Evolutionary conservation across 2,113 vertebrate species (phyloP).

Genomic region (Eulemur rufifrons): DNA sequence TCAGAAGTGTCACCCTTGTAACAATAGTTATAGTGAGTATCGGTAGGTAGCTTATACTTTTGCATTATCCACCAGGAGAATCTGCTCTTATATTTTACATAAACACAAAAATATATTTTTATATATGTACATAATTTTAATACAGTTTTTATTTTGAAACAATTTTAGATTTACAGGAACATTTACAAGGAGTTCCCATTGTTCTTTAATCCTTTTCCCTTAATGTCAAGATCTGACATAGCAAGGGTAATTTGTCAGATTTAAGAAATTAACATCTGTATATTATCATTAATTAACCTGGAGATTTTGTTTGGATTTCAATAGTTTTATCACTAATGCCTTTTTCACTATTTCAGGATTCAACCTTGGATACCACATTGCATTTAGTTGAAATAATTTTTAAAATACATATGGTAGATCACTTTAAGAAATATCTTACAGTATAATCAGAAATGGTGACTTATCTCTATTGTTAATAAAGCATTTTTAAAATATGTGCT

Average conservation of each 20-base stretch:
- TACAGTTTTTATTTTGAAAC: not conserved
- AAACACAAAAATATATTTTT: not conserved
- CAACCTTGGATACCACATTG: not conserved
- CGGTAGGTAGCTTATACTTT: not conserved
- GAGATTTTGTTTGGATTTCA: not conserved
- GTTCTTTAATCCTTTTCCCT: not conserved
- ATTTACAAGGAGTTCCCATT: not conserved
- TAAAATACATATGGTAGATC: not conserved
- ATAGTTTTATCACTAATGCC: not conserved
- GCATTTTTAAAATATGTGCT: not conserved
- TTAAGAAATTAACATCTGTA: not conserved
- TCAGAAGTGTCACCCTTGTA: not conserved
- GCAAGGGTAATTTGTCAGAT: not conserved
- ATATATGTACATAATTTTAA: not conserved
- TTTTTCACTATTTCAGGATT: not conserved
- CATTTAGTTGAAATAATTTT: not conserved
- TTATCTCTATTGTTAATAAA: not conserved
- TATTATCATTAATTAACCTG: not conserved
- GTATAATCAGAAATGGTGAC: not conserved
- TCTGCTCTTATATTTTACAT: not conserved
- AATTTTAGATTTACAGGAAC: not conserved
- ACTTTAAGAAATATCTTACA: constrained; percentile 14
- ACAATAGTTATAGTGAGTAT: not conserved
- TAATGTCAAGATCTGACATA: not conserved
- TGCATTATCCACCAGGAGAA: not conserved